Evolutionary conservation across 2,797 vertebrate genomes (phyloP).

Genomic region (Phylloscopus collybita): DNA sequence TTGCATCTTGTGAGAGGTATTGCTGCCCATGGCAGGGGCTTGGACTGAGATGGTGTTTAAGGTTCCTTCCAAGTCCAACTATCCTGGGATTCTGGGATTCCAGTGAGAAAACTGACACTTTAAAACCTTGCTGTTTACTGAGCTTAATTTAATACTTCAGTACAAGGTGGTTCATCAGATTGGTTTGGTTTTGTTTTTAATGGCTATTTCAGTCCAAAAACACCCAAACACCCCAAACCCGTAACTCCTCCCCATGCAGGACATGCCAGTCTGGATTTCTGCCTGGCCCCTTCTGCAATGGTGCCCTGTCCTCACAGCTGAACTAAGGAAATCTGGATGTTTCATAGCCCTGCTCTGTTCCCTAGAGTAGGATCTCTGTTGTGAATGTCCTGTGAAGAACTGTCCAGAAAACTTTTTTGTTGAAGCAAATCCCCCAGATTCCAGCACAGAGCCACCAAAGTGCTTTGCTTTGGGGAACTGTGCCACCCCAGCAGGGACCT

Average conservation of each 20-base stretch:
- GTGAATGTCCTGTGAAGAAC: neutral
- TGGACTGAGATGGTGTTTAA: neutral
- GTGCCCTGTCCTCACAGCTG: neutral
- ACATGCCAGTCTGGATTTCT: neutral
- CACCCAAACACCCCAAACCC: neutral
- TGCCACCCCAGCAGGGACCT: neutral
- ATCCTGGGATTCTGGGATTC: neutral
- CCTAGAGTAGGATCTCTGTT: neutral
- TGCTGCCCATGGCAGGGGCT: neutral
- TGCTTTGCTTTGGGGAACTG: neutral
- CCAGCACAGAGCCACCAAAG: neutral
- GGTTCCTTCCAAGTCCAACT: neutral
- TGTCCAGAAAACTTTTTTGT: neutral
- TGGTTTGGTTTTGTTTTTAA: neutral
- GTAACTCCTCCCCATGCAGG: neutral
- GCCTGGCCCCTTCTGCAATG: neutral
- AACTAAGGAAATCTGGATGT: neutral
- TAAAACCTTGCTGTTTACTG: neutral
- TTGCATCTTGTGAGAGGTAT: neutral
- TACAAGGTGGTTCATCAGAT: neutral
- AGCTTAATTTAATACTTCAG: neutral
- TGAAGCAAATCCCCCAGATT: neutral
- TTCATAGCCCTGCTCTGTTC: neutral
- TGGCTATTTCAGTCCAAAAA: neutral
- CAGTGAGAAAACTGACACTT: conserved; percentile 1